A percentile compares a stretch with the other conserved stretches of the same genome.
phyloP scores from a whole-genome alignment of 2,888 invertebrate genomes.

The Drymonia ruficornis region DNA sequence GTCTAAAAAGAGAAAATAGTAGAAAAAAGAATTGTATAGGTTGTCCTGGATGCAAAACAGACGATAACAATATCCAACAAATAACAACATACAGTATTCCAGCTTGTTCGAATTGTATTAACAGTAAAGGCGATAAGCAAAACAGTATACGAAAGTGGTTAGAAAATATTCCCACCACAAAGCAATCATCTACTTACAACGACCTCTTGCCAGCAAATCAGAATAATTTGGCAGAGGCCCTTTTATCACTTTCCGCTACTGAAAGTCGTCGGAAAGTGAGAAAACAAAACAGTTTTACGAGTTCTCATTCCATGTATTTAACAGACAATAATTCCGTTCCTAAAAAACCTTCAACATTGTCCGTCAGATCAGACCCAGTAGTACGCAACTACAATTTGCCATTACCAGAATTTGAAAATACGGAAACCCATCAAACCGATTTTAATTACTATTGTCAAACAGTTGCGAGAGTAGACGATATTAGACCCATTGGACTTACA shows the following conservation, averaged over 20 bases:
- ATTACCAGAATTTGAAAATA: constrained; percentile 65
- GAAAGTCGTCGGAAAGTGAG: constrained; percentile 57
- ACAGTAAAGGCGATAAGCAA: constrained; percentile 88
- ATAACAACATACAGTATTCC: constrained; percentile 72
- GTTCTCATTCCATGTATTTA: constrained; percentile 52
- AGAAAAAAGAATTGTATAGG: constrained; percentile 86
- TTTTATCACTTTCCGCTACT: constrained; percentile 61
- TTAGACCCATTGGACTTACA: constrained; percentile 60
- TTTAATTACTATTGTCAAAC: constrained; percentile 60
- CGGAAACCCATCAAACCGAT: constrained; percentile 46
- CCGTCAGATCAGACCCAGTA: constrained; percentile 76
- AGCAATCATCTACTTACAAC: constrained; percentile 54
- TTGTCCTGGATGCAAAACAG: constrained; percentile 87
- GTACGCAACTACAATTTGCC: constrained; percentile 72
- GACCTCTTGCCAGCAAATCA: constrained; percentile 55
- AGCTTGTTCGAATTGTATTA: constrained; percentile 82
- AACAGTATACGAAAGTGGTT: constrained; percentile 91
- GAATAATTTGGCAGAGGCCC: constrained; percentile 61
- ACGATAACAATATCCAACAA: constrained; percentile 59
- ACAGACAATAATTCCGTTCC: constrained; percentile 54
- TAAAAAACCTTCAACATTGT: constrained; percentile 64
- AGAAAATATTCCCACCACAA: constrained; percentile 87
- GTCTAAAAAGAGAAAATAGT: constrained; percentile 86
- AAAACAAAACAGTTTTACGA: constrained; percentile 72
- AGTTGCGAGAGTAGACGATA: constrained; percentile 60